Evolutionary conservation across 2,888 invertebrate genomes (phyloP).

Genomic region (Parochlus steinenii): DNA sequence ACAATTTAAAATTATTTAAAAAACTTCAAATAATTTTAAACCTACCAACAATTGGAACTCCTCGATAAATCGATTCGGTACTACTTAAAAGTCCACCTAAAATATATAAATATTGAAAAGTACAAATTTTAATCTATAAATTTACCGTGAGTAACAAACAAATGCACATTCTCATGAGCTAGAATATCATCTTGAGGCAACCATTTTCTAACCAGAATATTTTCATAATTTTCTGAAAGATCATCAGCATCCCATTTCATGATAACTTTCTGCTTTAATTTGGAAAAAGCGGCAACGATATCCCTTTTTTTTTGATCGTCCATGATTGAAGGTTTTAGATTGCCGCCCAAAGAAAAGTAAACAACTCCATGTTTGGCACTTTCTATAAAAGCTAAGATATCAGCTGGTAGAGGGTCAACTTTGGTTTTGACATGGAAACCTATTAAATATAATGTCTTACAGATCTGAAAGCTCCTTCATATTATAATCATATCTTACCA

Average conservation of each 20-base stretch:
- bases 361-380: constrained; percentile 30
- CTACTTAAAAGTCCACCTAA: not conserved
- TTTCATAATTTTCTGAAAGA: not conserved
- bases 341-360: constrained; percentile 33
- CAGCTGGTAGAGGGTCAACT: constrained; percentile 22
- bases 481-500: constrained; percentile 2
- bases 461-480: too few relatives aligned
- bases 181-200: constrained; percentile 7
- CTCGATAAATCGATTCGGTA: constrained; percentile 3
- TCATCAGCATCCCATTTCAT: constrained; percentile 15
- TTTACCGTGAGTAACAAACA: constrained; percentile 6
- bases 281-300: constrained; percentile 17
- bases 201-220: constrained; percentile 4
- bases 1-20: not conserved
- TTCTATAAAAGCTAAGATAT: constrained; percentile 27
- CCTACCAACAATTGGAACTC: not conserved
- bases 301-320: constrained; percentile 19
- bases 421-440: constrained; percentile 27
- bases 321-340: constrained; percentile 21
- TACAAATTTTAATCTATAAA: too few relatives aligned
- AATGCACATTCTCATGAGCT: constrained; percentile 2
- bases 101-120: too few relatives aligned
- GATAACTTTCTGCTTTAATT: constrained; percentile 13
- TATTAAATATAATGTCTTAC: not conserved
- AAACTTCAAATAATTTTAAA: too few relatives aligned